Base-by-base conservation (phyloP, 2,113 vertebrate species). In the Formicarius rufipectus region DNA sequence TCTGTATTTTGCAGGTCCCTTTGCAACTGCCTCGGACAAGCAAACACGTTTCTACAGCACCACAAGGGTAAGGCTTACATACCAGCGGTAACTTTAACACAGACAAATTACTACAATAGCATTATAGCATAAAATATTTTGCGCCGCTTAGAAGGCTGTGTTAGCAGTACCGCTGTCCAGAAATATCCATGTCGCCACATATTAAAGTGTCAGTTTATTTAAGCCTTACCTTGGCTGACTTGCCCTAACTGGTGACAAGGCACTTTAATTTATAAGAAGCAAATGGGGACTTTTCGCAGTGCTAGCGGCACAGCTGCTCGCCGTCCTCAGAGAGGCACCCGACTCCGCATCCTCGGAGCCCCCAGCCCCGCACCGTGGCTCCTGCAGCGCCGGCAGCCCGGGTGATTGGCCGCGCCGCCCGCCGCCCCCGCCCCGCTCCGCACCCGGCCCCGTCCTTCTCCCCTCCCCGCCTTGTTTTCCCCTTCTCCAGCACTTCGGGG, bases 221-320 rank as follows among this genome's bases (percentile, higher is more conserved):
- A 80, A 97, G 92, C 87, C 98, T 98, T 98, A 98, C 98, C 98
- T 98, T 97, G 87, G 97, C 95, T 95, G 97, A 96, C 96, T 98
- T 95, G 97, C 98, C 97, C 98, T 98, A 96, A 98, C 96, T 97
- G 98, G 91, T 97, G 97, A 95, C 95, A 97, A 97, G 93, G 97
- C 97, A 98, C 97, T 98, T 97, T 94, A 93, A 96, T 93, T 93
- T 74, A 60, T 24, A 96, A 95, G 97, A 76, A 95, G 95, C 96
- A 47, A 87, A 84, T 20, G 75, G 85, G 97, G 84, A 97, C 96
- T 95, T 98, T 96, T 90, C 84, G 95, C 95, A 45, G 95, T 27
- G 97, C 95, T 80, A 84, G n/a, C 47, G 58, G 97, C 96, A 63
- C 91, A 74, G 97, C 97, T 39, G 97, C 97, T 96, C 95, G 89